phyloP scores from a whole-genome alignment of 2,888 invertebrate species.

The Acleris cristana region DNA sequence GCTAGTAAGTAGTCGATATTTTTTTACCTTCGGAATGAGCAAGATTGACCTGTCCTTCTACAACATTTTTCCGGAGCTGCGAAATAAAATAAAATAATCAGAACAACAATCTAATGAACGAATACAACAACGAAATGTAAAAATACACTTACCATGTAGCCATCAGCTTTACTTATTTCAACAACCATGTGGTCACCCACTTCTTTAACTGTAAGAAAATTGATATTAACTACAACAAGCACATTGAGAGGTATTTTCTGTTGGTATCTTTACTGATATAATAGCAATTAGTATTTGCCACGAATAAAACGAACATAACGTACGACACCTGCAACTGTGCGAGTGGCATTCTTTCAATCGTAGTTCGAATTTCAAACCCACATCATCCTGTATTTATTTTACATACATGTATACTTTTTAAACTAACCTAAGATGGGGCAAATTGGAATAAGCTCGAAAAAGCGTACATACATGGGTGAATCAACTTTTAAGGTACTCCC shows the following conservation, averaged over 20 bases:
- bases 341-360: too few relatives aligned
- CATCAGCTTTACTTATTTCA: constrained; percentile 71
- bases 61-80: constrained; percentile 50
- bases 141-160: constrained; percentile 62
- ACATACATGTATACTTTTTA: too few relatives aligned
- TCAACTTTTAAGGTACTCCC: too few relatives aligned
- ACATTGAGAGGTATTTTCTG: neutral
- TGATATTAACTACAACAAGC: constrained; percentile 13
- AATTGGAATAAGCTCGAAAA: too few relatives aligned
- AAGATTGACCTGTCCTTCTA: constrained; percentile 48
- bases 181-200: constrained; percentile 73
- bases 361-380: too few relatives aligned
- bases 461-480: too few relatives aligned
- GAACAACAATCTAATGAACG: constrained; percentile 27
- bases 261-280: too few relatives aligned
- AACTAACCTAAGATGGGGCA: too few relatives aligned
- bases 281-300: too few relatives aligned
- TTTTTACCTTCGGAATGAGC: constrained; percentile 59
- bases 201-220: constrained; percentile 68
- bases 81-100: constrained; percentile 34
- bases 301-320: too few relatives aligned
- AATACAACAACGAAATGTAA: constrained; percentile 10
- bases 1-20: neutral
- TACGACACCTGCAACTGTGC: too few relatives aligned
- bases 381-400: too few relatives aligned